A percentile compares a stretch with the other conserved stretches of the same genome.
phyloP scores from a whole-genome alignment of 2,888 invertebrate genomes.

The Gymnoscelis rufifasciata region DNA sequence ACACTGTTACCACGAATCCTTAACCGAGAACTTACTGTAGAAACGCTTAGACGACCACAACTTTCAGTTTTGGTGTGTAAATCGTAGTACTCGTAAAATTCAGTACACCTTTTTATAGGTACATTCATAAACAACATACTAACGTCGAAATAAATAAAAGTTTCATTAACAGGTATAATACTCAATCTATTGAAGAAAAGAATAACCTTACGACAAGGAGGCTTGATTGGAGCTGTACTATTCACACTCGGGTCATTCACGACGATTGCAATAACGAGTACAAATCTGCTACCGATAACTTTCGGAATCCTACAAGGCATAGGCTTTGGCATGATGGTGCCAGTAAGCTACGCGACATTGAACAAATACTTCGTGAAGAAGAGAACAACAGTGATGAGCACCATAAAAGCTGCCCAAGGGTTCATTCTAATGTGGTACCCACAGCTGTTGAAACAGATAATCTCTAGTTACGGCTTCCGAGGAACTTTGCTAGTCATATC shows the following conservation, averaged over 20 bases:
- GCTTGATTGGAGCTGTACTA: conserved; percentile 74
- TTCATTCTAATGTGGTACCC: conserved; percentile 80
- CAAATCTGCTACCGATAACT: conserved; percentile 76
- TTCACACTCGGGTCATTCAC: conserved; percentile 74
- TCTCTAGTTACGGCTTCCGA: conserved; percentile 79
- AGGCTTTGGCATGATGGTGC: conserved; percentile 82
- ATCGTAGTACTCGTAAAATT: too few relatives aligned
- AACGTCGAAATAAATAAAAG: too few relatives aligned
- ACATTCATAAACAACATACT: too few relatives aligned
- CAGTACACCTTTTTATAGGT: too few relatives aligned
- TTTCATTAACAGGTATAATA: conserved; percentile 73
- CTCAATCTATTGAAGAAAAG: conserved; percentile 77
- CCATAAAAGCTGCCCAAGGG: conserved; percentile 80
- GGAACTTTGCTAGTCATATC: conserved; percentile 80
- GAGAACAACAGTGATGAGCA: conserved; percentile 81
- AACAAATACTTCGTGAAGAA: conserved; percentile 81
- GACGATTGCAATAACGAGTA: conserved; percentile 74
- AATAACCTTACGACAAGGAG: conserved; percentile 75
- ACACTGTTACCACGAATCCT: too few relatives aligned
- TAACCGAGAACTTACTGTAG: too few relatives aligned
- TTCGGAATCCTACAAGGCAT: conserved; percentile 80
- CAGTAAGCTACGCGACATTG: conserved; percentile 81
- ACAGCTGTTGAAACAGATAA: conserved; percentile 68
- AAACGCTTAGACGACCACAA: too few relatives aligned
- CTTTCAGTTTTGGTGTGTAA: too few relatives aligned